These are phyloP conservation scores for Stegophylla sp. DNA, from an alignment of 2,888 invertebrate species.

Conservation along the genomic window DNA sequence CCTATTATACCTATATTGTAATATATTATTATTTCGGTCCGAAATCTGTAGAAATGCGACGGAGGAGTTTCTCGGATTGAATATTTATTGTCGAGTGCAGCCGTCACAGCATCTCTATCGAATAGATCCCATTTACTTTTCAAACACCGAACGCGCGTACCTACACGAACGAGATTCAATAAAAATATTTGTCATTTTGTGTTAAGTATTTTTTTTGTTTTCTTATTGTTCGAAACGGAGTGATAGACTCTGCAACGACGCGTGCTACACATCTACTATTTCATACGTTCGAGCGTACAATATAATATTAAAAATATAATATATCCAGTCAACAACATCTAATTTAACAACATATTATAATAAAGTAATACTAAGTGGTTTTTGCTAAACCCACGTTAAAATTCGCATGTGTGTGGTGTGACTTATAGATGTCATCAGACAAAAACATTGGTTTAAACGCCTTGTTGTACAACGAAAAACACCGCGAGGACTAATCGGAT, in stretches of 20 bases:
- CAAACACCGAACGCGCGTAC: background rate
- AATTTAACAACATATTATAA: background rate
- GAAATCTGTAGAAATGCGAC: conserved; percentile 9
- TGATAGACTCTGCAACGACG: background rate
- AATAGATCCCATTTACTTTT: background rate
- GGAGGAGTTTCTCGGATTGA: too few species aligned
- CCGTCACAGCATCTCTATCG: too few species aligned
- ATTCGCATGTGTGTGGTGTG: background rate
- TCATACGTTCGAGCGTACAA: background rate
- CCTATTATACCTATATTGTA: background rate
- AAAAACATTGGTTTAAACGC: background rate
- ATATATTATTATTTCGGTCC: conserved; percentile 21
- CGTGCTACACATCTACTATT: background rate
- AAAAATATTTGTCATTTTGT: background rate
- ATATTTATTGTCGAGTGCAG: conserved; percentile 3
- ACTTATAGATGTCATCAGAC: background rate
- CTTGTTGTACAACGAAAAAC: background rate
- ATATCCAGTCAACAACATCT: background rate
- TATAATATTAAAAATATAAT: background rate
- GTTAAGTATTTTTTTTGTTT: background rate
- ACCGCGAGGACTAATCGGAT: conserved; percentile 30
- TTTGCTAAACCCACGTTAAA: too few species aligned
- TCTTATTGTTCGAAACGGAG: background rate
- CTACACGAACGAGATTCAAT: background rate
- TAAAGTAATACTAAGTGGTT: background rate